phyloP scores from a whole-genome alignment of 1,140 invertebrate species.

The Arctopsyche grandis region DNA sequence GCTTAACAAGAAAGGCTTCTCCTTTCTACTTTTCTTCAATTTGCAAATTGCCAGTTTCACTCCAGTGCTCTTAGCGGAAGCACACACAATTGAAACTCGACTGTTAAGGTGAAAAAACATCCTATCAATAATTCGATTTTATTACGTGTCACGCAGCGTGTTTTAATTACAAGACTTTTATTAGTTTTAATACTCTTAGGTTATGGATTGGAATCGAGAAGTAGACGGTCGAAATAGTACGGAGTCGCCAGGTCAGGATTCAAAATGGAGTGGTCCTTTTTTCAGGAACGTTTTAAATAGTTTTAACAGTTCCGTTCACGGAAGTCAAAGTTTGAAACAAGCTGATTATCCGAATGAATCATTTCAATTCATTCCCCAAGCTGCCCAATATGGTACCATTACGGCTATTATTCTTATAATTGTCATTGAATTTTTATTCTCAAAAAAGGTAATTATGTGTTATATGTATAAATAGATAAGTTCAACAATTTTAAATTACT shows the following conservation, averaged over 20 bases:
- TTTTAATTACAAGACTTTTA: neutral
- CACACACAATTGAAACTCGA: neutral
- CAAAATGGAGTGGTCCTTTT: slow-evolving; percentile 43
- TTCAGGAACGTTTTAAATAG: slow-evolving; percentile 37
- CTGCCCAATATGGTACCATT: slow-evolving; percentile 40
- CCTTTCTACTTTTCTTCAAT: too few relatives aligned
- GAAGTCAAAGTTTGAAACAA: slow-evolving; percentile 19
- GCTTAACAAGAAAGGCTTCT: slow-evolving; percentile 3
- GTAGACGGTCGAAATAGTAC: neutral
- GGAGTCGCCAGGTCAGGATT: neutral
- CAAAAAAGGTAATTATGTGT: slow-evolving; percentile 38
- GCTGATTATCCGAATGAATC: neutral
- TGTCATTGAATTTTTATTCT: slow-evolving; percentile 37
- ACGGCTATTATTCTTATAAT: slow-evolving; percentile 39
- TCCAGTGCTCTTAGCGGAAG: neutral
- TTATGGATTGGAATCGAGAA: slow-evolving; percentile 17
- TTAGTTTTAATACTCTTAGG: neutral
- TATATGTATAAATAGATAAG: neutral
- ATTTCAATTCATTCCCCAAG: slow-evolving; percentile 14
- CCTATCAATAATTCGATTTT: neutral
- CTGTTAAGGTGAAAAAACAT: neutral
- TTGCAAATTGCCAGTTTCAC: neutral
- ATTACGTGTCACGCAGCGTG: neutral
- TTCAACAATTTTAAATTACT: neutral
- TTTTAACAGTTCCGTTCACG: slow-evolving; percentile 36